These are phyloP conservation scores for Rhyacichthys aspro DNA, from an alignment of 2,797 vertebrate genomes.

Conservation along the genomic window DNA sequence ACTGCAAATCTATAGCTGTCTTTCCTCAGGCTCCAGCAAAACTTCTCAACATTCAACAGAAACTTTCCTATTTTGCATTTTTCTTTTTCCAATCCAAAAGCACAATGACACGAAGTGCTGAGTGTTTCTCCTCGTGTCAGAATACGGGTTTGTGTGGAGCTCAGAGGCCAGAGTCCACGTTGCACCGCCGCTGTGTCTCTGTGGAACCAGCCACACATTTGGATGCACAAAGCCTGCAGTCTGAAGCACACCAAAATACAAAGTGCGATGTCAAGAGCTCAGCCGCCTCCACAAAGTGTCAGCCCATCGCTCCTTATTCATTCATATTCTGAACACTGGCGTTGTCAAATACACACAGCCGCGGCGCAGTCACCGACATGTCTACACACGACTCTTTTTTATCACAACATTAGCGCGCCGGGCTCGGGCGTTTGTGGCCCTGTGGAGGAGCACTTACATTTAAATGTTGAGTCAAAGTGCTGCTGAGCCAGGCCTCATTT, in stretches of 20 bases:
- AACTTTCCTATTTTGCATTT: no score
- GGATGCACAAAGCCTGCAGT: slow-evolving; percentile 37
- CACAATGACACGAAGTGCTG: background rate
- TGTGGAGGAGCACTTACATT: slow-evolving; percentile 32
- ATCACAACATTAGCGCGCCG: slow-evolving; percentile 9
- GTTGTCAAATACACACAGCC: slow-evolving; percentile 20
- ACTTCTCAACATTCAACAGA: no score
- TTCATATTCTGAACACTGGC: slow-evolving; percentile 41
- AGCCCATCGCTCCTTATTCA: slow-evolving; percentile 5
- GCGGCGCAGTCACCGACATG: slow-evolving; percentile 27
- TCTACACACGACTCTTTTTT: slow-evolving; percentile 22
- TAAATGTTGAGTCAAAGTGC: slow-evolving; percentile 33
- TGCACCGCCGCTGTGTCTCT: slow-evolving; percentile 13
- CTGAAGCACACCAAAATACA: slow-evolving; percentile 35
- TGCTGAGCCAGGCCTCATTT: slow-evolving; percentile 25
- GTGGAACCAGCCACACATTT: slow-evolving; percentile 27
- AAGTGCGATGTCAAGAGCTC: slow-evolving; percentile 42
- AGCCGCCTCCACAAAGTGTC: slow-evolving; percentile 18
- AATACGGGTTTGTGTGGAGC: slow-evolving; percentile 22
- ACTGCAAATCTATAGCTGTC: no score
- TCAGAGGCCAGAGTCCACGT: slow-evolving; percentile 12
- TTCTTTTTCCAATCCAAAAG: background rate
- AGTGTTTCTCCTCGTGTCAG: slow-evolving; percentile 4
- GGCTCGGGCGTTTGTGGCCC: slow-evolving; percentile 7
- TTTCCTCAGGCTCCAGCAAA: no score